Percentiles rank a stretch among this genome's conserved stretches.
Conservation (phyloP, 2,797 vertebrate species). For the Monodelphis domestica region DNA sequence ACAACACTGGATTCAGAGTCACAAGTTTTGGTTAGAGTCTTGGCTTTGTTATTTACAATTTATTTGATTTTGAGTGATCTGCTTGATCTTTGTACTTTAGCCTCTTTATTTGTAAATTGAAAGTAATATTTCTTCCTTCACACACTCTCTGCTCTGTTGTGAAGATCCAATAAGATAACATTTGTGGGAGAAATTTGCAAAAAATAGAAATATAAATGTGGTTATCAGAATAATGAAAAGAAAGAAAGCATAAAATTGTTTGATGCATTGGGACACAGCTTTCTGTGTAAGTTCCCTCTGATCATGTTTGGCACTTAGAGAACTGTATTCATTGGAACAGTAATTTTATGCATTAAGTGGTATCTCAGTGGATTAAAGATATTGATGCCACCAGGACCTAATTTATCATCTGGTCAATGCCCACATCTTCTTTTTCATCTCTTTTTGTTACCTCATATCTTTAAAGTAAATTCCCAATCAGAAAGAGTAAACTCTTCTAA, state of each 20-base stretch:
- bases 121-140: not conserved
- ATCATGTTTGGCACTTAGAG: not conserved
- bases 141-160: too few species aligned
- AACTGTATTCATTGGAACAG: not conserved
- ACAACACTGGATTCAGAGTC: not conserved
- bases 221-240: not conserved
- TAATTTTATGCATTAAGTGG: slow-evolving; percentile 29
- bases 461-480: slow-evolving; percentile 24
- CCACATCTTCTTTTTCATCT: slow-evolving; percentile 41
- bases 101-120: not conserved
- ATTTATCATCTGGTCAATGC: slow-evolving; percentile 27
- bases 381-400: slow-evolving; percentile 20
- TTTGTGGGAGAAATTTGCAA: not conserved
- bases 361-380: not conserved
- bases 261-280: not conserved
- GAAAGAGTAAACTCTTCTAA: slow-evolving; percentile 20
- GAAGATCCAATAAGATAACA: not conserved
- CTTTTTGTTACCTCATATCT: slow-evolving; percentile 44
- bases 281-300: not conserved
- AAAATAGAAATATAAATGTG: not conserved
- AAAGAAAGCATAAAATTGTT: slow-evolving; percentile 13
- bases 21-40: too few species aligned
- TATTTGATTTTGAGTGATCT: not conserved
- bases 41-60: not conserved
- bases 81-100: not conserved